Percentiles rank a stretch among this genome's conserved stretches.
phyloP scores from a whole-genome alignment of 2,888 invertebrate species.

The Lissocephala sabroskyi region DNA sequence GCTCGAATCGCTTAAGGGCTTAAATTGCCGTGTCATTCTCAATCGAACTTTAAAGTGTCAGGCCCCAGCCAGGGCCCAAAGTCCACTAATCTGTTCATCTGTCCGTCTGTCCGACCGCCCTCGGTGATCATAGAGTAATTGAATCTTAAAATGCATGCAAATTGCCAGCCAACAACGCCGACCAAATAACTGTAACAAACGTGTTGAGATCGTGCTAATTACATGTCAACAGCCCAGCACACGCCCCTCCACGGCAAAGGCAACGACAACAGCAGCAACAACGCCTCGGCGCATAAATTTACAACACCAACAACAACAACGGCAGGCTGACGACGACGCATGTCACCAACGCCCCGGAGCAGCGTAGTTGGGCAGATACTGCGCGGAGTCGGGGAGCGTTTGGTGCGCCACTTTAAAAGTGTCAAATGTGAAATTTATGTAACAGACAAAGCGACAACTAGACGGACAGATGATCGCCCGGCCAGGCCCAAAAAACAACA shows the following conservation, averaged over 20 bases:
- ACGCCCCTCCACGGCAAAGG: conserved; percentile 16
- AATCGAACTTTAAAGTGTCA: no score
- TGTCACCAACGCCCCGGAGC: conserved; percentile 31
- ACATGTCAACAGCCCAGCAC: conserved; percentile 46
- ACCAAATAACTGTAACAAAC: conserved; percentile 45
- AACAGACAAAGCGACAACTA: background rate
- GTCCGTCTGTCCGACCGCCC: no score
- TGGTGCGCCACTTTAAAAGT: conserved; percentile 40
- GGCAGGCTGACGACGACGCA: conserved; percentile 63
- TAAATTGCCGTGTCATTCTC: no score
- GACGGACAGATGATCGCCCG: background rate
- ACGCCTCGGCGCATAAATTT: conserved; percentile 61
- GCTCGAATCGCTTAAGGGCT: no score
- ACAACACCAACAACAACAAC: conserved; percentile 39
- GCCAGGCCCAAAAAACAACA: background rate
- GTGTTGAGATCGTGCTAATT: conserved; percentile 62
- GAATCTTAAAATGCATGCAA: conserved; percentile 55
- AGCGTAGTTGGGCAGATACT: background rate
- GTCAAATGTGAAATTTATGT: conserved; percentile 65
- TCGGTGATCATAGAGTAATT: conserved; percentile 12
- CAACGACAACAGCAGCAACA: conserved; percentile 30
- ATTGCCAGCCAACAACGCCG: conserved; percentile 23
- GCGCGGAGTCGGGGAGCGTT: background rate
- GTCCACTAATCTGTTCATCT: no score
- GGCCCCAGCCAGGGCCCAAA: no score